Evolutionary conservation across 2,797 vertebrate genomes (phyloP).

Genomic region (Pseudomugil tenellus): DNA sequence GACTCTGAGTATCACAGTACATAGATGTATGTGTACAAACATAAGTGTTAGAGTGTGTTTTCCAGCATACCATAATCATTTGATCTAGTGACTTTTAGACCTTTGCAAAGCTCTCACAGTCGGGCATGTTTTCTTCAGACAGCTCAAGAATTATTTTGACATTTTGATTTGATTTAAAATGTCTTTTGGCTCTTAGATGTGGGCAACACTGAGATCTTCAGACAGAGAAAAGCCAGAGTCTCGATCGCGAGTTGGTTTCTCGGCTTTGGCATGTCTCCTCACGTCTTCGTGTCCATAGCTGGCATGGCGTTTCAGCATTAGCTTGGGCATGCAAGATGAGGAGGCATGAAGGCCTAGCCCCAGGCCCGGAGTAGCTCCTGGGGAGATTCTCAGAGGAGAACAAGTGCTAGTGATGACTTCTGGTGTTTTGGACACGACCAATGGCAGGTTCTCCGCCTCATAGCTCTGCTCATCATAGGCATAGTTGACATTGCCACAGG

Average conservation of each 20-base stretch:
- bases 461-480: slow-evolving; percentile 88
- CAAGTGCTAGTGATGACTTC: slow-evolving; percentile 64
- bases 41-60: slow-evolving; percentile 36
- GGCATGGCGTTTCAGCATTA: slow-evolving; percentile 84
- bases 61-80: slow-evolving; percentile 63
- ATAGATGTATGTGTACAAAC: slow-evolving; percentile 33
- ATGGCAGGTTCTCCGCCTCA: slow-evolving; percentile 77
- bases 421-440: slow-evolving; percentile 68
- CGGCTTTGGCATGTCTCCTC: slow-evolving; percentile 83
- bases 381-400: slow-evolving; percentile 58
- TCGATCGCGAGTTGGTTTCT: slow-evolving; percentile 86
- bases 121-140: slow-evolving; percentile 20
- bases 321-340: slow-evolving; percentile 72
- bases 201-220: slow-evolving; percentile 90
- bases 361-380: slow-evolving; percentile 52
- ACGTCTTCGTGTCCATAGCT: slow-evolving; percentile 86
- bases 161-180: slow-evolving; percentile 8
- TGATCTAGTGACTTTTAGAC: slow-evolving; percentile 21
- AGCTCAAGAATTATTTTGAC: slow-evolving; percentile 13
- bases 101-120: background rate
- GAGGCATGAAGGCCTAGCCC: slow-evolving; percentile 57
- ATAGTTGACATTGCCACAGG: slow-evolving; percentile 91
- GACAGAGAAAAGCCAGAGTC: slow-evolving; percentile 93
- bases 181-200: slow-evolving; percentile 67
- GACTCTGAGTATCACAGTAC: slow-evolving; percentile 46